Evolutionary conservation across 2,797 vertebrate species (phyloP).

Genomic region (Chloroceryle inda): DNA sequence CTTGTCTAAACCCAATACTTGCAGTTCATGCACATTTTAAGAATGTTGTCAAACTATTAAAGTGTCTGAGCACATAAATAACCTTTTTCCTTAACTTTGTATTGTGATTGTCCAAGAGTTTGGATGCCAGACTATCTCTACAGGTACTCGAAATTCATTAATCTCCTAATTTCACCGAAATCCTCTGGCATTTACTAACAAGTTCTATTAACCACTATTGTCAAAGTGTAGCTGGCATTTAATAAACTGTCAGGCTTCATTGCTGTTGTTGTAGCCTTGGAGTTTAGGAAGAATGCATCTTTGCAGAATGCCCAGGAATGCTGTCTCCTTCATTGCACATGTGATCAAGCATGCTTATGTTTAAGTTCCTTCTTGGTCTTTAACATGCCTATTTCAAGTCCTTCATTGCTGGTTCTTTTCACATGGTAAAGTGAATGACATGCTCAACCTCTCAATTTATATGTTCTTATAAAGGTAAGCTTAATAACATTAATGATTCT

Average conservation of each 20-base stretch:
- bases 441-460: background rate
- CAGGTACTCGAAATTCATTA: background rate
- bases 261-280: background rate
- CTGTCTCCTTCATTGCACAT: background rate
- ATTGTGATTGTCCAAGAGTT: background rate
- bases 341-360: background rate
- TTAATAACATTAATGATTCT: background rate
- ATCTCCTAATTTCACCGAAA: background rate
- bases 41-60: background rate
- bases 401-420: rapidly evolving
- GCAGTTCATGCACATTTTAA: background rate
- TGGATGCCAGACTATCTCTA: background rate
- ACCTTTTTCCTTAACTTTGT: background rate
- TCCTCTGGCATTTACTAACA: no score
- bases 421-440: background rate
- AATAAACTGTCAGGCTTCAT: background rate
- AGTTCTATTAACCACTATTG: background rate
- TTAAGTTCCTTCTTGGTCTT: rapidly evolving
- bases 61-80: background rate
- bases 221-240: background rate
- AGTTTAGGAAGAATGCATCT: background rate
- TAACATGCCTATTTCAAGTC: background rate
- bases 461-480: background rate
- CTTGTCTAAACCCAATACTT: background rate
- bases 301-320: background rate